These are phyloP conservation scores for Pristionchus maxplancki DNA, from an alignment of 2,888 invertebrate species.

Conservation along the genomic window DNA sequence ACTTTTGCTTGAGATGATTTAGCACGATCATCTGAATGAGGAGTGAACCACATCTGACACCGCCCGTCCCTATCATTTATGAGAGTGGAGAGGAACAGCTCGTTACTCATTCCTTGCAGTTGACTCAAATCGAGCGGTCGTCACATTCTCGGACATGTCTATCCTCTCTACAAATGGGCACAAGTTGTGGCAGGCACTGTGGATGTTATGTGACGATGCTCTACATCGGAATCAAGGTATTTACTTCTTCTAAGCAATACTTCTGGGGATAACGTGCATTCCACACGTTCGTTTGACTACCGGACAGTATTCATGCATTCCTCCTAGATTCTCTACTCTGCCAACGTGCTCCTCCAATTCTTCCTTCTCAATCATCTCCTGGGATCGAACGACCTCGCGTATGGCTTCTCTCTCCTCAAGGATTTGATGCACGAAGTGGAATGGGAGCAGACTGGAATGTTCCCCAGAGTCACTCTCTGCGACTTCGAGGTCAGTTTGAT, in stretches of 20 bases:
- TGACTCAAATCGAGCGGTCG: constrained; percentile 74
- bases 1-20: constrained; percentile 40
- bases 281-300: not conserved
- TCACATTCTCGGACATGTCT: constrained; percentile 71
- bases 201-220: constrained; percentile 78
- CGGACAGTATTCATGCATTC: not conserved
- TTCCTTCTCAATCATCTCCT: constrained; percentile 76
- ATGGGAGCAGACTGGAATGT: constrained; percentile 78
- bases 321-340: constrained; percentile 73
- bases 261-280: no score
- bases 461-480: constrained; percentile 77
- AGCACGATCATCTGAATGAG: constrained; percentile 34
- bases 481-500: constrained; percentile 73
- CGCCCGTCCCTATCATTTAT: not conserved
- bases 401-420: constrained; percentile 77
- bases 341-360: constrained; percentile 76
- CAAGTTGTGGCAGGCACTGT: constrained; percentile 76
- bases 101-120: constrained; percentile 59
- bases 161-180: constrained; percentile 68
- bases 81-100: not conserved
- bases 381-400: constrained; percentile 75
- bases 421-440: constrained; percentile 77
- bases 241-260: no score
- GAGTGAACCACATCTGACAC: not conserved
- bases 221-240: constrained; percentile 77